Percentiles rank a stretch among this genome's conserved stretches.
Evolutionary conservation across 2,888 invertebrate genomes (phyloP).

Genomic region (Acleris sparsana): DNA sequence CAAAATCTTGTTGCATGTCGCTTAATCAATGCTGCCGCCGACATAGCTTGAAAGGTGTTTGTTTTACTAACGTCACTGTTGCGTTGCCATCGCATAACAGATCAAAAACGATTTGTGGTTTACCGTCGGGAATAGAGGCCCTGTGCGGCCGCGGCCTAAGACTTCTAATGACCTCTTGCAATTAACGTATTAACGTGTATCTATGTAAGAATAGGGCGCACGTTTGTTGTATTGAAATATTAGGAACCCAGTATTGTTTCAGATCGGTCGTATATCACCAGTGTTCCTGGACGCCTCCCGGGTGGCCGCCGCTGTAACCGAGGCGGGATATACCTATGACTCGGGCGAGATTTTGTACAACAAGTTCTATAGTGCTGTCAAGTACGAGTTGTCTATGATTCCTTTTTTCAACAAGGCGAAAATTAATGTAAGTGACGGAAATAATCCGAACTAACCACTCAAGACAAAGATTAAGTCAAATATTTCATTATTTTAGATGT

Average conservation of each 20-base stretch:
- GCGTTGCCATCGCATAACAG: too few species aligned
- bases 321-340: slow-evolving; percentile 82
- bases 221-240: not conserved
- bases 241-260: slow-evolving; percentile 8
- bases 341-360: slow-evolving; percentile 88
- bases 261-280: slow-evolving; percentile 88
- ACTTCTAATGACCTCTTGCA: too few species aligned
- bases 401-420: slow-evolving; percentile 84
- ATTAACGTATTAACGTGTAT: too few species aligned
- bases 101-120: too few species aligned
- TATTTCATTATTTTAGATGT: accelerated
- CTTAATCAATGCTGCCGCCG: too few species aligned
- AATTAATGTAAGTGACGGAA: slow-evolving; percentile 51
- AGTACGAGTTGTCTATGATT: slow-evolving; percentile 84
- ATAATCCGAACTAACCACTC: too few species aligned
- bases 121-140: too few species aligned
- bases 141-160: too few species aligned
- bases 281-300: slow-evolving; percentile 86
- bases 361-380: slow-evolving; percentile 86
- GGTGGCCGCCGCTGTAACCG: slow-evolving; percentile 85
- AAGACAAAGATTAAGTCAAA: too few species aligned
- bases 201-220: not conserved
- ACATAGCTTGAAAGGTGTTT: too few species aligned
- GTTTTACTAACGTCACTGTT: too few species aligned
- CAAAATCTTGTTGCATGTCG: too few species aligned